These are phyloP conservation scores for Conger conger DNA, from an alignment of 2,113 vertebrate genomes.

Conservation along the genomic window DNA sequence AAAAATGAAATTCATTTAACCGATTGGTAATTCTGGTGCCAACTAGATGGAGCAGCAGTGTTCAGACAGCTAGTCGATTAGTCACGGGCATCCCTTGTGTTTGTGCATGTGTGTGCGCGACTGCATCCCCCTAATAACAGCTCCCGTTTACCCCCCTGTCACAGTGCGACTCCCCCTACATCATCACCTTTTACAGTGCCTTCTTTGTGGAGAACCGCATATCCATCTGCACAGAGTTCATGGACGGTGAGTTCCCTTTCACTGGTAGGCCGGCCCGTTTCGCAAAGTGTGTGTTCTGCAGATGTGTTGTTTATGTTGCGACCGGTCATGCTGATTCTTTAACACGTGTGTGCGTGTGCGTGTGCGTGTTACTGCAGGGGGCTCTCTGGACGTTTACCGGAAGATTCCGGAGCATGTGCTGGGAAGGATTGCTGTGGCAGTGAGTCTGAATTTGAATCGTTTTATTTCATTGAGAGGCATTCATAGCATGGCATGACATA, in stretches of 20 bases:
- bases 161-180: conserved; percentile 96
- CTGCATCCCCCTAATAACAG: neutral
- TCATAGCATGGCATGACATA: no score
- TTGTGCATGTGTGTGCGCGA: no score
- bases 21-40: no score
- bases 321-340: neutral
- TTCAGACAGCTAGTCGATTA: no score
- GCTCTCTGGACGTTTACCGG: conserved; percentile 89
- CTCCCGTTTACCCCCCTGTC: conserved; percentile 33
- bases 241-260: conserved; percentile 88
- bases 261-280: neutral
- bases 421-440: conserved; percentile 91
- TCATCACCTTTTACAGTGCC: conserved; percentile 98
- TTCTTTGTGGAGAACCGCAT: conserved; percentile 99
- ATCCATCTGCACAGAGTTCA: conserved; percentile 98
- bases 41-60: no score
- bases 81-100: no score
- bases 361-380: conserved; percentile 70
- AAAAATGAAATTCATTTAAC: no score
- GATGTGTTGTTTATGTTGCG: neutral
- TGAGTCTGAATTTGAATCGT: conserved; percentile 67
- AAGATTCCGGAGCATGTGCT: conserved; percentile 91
- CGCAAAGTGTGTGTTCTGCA: neutral
- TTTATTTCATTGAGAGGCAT: no score
- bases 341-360: neutral